Evolutionary conservation across 37 sponge, comb jelly and placozoan species (phyloP).

Genomic region (Agelas oroides): DNA sequence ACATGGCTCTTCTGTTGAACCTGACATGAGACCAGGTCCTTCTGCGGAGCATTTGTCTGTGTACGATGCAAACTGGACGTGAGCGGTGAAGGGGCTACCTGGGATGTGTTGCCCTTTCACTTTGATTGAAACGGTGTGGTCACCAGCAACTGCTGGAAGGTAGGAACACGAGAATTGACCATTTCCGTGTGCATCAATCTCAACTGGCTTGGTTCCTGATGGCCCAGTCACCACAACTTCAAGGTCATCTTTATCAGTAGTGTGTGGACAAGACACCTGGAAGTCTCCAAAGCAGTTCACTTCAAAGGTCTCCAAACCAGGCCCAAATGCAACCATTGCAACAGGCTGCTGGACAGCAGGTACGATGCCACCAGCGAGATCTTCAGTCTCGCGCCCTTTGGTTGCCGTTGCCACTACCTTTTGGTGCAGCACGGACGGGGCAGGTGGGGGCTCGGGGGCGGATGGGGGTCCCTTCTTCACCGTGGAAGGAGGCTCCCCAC

Average conservation of each 20-base stretch:
- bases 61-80: constrained; percentile 80
- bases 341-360: constrained; percentile 7
- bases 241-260: constrained; percentile 55
- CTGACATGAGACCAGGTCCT: constrained; percentile 79
- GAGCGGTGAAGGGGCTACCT: constrained; percentile 79
- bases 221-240: constrained; percentile 71
- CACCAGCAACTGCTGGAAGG: constrained; percentile 77
- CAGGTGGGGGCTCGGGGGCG: neutral
- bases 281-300: constrained; percentile 75
- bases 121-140: constrained; percentile 73
- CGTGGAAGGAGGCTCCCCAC: neutral
- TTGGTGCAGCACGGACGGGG: neutral
- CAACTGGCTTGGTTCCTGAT: constrained; percentile 74
- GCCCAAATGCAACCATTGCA: constrained; percentile 70
- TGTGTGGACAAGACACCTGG: constrained; percentile 73
- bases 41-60: constrained; percentile 85
- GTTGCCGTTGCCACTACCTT: neutral
- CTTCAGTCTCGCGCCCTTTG: neutral
- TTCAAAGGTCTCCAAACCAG: constrained; percentile 83
- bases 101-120: constrained; percentile 78
- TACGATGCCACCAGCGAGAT: constrained; percentile 1
- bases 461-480: constrained; percentile 36
- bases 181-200: constrained; percentile 70
- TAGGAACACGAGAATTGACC: constrained; percentile 84
- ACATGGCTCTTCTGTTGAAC: constrained; percentile 70